Conservation (phyloP, 2,797 vertebrate species). For the Otolemur crassicaudatus region DNA sequence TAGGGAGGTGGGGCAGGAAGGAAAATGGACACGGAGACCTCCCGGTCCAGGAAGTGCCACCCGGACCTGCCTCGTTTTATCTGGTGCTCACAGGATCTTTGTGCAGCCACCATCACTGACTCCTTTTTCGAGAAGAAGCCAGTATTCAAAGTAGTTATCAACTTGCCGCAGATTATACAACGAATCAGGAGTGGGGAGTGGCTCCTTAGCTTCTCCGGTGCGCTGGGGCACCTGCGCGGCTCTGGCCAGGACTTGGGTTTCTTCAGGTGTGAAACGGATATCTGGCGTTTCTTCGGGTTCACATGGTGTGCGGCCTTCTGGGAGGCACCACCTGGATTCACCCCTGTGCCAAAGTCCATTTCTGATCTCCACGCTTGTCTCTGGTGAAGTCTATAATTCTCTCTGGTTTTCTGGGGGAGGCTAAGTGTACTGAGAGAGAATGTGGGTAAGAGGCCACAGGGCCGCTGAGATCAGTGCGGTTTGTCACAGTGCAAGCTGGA, state of each 20-base stretch:
- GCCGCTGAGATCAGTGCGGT: not conserved
- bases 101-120: not conserved
- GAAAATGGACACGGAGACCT: fast-evolving
- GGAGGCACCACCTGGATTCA: not conserved
- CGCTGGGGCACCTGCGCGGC: not conserved
- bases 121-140: conserved; percentile 34
- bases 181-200: not conserved
- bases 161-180: not conserved
- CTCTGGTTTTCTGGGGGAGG: conserved; percentile 26
- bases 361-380: not conserved
- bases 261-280: not conserved
- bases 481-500: not conserved
- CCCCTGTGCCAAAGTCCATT: not conserved
- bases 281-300: not conserved
- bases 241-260: not conserved
- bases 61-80: not conserved
- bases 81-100: not conserved
- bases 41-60: fast-evolving
- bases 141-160: not conserved
- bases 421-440: not conserved
- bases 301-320: not conserved
- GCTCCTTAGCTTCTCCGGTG: not conserved
- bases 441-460: not conserved
- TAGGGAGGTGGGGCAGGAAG: not conserved
- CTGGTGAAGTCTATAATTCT: not conserved